Percentiles rank a stretch among this genome's conserved stretches.
Evolutionary conservation across 1,140 invertebrate genomes (phyloP).

Genomic region (Caerostris extrusa): DNA sequence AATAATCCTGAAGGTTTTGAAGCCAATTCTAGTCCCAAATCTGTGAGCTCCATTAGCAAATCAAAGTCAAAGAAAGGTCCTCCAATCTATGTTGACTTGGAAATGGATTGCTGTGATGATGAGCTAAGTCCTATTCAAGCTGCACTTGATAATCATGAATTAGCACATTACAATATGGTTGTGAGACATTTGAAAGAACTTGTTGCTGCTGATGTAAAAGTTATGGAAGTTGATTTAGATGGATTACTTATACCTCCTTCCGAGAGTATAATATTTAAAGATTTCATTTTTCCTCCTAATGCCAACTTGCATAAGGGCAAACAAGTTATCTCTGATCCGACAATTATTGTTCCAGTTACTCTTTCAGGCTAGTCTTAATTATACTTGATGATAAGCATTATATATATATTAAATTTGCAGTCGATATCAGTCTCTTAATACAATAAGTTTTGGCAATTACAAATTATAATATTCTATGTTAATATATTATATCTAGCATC

Average conservation of each 20-base stretch:
- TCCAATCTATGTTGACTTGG: not conserved
- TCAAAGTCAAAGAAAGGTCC: not conserved
- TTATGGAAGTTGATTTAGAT: conserved; percentile 21
- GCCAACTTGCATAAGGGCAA: not conserved
- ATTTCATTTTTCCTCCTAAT: not conserved
- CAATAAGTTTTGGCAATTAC: too few relatives aligned
- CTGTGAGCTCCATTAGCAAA: not conserved
- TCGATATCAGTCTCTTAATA: too few relatives aligned
- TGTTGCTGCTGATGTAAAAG: conserved; percentile 15
- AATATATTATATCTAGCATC: too few relatives aligned
- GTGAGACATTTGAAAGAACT: conserved; percentile 51
- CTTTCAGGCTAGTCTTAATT: not conserved
- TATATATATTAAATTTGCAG: too few relatives aligned
- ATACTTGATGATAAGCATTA: too few relatives aligned
- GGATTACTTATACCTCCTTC: not conserved
- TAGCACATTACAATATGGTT: conserved; percentile 49
- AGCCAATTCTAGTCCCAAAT: too few relatives aligned
- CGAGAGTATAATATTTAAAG: not conserved
- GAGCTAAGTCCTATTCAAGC: conserved; percentile 42
- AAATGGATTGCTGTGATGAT: conserved; percentile 73
- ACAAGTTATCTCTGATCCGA: not conserved
- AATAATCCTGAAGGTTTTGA: not conserved
- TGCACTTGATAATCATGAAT: conserved; percentile 41
- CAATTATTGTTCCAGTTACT: not conserved
- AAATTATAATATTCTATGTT: too few relatives aligned